These are phyloP conservation scores for Istiophorus platypterus DNA, from an alignment of 2,113 vertebrate species.

Conservation along the genomic window DNA sequence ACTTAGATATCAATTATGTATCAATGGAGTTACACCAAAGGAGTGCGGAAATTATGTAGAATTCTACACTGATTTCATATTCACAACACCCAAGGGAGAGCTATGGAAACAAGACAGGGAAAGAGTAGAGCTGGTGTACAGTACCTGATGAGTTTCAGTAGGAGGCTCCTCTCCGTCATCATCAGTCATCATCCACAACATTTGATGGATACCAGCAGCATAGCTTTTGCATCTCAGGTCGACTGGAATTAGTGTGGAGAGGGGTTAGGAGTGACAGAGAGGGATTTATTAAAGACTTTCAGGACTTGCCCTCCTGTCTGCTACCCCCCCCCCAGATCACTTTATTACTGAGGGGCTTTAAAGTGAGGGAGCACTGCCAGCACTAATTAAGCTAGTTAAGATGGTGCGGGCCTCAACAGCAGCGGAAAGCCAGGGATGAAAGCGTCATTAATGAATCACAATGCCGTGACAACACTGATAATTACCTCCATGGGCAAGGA, in stretches of 20 bases:
- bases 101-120: constrained; percentile 12
- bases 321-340: constrained; percentile 54
- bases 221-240: constrained; percentile 35
- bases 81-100: constrained; percentile 9
- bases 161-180: constrained; percentile 35
- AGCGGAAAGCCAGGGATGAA: constrained; percentile 65
- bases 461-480: constrained; percentile 71
- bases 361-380: constrained; percentile 55
- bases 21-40: constrained; percentile 14
- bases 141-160: constrained; percentile 26
- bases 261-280: constrained; percentile 16
- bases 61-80: constrained; percentile 7
- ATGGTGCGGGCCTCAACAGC: constrained; percentile 29
- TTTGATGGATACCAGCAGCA: constrained; percentile 32
- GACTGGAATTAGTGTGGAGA: constrained; percentile 9
- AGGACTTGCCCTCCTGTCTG: constrained; percentile 49
- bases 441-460: constrained; percentile 72
- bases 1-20: constrained; percentile 52
- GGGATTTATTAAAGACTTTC: constrained; percentile 56
- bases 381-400: constrained; percentile 68
- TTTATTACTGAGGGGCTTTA: constrained; percentile 29
- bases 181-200: constrained; percentile 25
- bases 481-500: constrained; percentile 71
- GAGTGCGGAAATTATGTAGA: constrained; percentile 1
- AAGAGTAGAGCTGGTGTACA: neutral